Evolutionary conservation across 2,888 invertebrate species (phyloP), one percentile per base, ranked within the genome.

Genomic region (Escarpia spicata): DNA sequence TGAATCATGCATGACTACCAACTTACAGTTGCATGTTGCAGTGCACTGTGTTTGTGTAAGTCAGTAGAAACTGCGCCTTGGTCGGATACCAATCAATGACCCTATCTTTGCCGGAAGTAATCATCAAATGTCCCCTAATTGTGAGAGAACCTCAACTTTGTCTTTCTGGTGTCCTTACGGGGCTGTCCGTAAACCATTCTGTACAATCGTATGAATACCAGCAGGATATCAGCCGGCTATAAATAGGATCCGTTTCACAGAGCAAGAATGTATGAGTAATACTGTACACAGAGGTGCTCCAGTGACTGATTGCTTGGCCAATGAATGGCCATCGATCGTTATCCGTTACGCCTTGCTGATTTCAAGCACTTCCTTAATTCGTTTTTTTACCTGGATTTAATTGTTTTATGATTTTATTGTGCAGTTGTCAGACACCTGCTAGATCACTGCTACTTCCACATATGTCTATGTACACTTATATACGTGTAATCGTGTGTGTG

Each of bases 251-350:
- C n/a, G 75, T 26, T 75, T 75, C 75, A 75, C 75, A 75, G 75
- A 75, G 75, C 75, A 75, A 75, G 75, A 75, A 75, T 75, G 75
- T 26, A 75, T 75, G 75, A 75, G 75, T 75, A 75, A 75, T 75
- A 75, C 19, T 75, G 26, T 26, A 75, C 19, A 75, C 26, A 75
- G 26, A 26, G 75, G 75, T 19, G 6, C 75, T 75, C 75, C 75
- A 75, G 6, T 19, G 75, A 6, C n/a, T 75, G 75, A 75, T 75
- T 26, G 75, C 26, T 15, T 75, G 75, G 52, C 4, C 19, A 75
- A n/a, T 75, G 75, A 75, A 75, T 75, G 75, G 19, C 12, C 1
- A 12, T 52, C 52, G 37, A 37, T 37, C 37, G 37, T 37, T 37
- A 37, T 75, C 75, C 0, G 75, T 26, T 75, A 75, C 19, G 75